Conservation (phyloP, 2,888 invertebrate species). For the Amiota communis region DNA sequence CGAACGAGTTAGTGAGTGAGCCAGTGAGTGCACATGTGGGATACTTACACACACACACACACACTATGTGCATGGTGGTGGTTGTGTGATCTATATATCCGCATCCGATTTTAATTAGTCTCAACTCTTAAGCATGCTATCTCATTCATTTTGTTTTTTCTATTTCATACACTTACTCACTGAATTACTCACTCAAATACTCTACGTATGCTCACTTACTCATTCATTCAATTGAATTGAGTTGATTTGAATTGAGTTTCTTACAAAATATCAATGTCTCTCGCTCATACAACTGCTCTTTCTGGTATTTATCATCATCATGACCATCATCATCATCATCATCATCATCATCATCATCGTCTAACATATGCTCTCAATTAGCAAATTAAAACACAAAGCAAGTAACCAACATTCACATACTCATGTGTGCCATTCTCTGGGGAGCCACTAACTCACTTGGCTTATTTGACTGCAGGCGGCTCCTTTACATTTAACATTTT, state of each 20-base stretch:
- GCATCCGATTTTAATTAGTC: constrained; percentile 43
- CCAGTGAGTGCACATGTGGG: neutral
- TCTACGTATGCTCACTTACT: constrained; percentile 10
- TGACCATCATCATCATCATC: too few relatives aligned
- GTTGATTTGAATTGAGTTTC: too few relatives aligned
- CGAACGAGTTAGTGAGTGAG: constrained; percentile 4
- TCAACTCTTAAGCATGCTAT: constrained; percentile 21
- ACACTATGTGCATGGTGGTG: constrained; percentile 12
- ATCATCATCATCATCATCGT: neutral
- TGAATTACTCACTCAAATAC: too few relatives aligned
- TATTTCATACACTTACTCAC: constrained; percentile 24
- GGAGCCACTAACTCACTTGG: constrained; percentile 37
- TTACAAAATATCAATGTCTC: too few relatives aligned
- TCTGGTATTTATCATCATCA: too few relatives aligned
- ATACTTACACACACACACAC: constrained; percentile 2
- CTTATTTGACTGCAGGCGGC: constrained; percentile 4
- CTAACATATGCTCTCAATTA: constrained; percentile 59
- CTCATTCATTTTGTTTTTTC: constrained; percentile 40
- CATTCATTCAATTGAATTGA: constrained; percentile 13
- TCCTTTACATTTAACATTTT: constrained; percentile 5
- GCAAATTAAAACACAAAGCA: constrained; percentile 54
- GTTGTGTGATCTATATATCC: constrained; percentile 40
- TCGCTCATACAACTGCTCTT: too few relatives aligned
- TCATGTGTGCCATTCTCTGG: constrained; percentile 20
- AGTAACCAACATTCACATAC: constrained; percentile 27